Evolutionary conservation across 2,113 vertebrate genomes (phyloP).

Genomic region (Phoenicopterus ruber): DNA sequence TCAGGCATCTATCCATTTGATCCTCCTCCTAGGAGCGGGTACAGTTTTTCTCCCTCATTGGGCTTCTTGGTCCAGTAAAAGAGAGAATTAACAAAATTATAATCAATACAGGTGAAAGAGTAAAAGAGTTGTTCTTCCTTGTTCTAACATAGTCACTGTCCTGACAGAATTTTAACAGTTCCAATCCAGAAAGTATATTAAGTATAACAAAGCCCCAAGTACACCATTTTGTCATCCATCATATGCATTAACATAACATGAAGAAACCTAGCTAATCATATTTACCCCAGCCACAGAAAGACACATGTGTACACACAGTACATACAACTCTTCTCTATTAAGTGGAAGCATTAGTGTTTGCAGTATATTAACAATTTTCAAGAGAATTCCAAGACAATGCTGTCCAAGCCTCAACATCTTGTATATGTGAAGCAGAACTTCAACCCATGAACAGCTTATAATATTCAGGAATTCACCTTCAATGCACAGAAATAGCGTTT

Average conservation of each 20-base stretch:
- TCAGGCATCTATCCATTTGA: neutral
- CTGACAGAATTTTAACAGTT: neutral
- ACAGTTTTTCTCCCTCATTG: neutral
- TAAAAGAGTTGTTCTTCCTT: neutral
- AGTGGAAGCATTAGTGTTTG: neutral
- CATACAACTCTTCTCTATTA: neutral
- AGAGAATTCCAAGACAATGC: neutral
- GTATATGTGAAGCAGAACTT: neutral
- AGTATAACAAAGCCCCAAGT: neutral
- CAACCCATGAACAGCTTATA: neutral
- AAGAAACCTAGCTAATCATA: neutral
- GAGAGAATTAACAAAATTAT: neutral
- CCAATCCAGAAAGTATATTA: neutral
- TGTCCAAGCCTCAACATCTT: neutral
- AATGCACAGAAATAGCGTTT: neutral
- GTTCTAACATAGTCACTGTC: neutral
- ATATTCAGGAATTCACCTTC: neutral
- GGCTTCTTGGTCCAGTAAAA: neutral
- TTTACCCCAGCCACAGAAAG: neutral
- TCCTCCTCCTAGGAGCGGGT: neutral
- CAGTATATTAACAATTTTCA: neutral
- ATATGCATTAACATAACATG: neutral
- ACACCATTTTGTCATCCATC: neutral
- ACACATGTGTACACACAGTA: fast-evolving
- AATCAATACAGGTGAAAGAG: neutral